Evolutionary conservation across 1,140 invertebrate genomes (phyloP).

Genomic region (Cepaea nemoralis): DNA sequence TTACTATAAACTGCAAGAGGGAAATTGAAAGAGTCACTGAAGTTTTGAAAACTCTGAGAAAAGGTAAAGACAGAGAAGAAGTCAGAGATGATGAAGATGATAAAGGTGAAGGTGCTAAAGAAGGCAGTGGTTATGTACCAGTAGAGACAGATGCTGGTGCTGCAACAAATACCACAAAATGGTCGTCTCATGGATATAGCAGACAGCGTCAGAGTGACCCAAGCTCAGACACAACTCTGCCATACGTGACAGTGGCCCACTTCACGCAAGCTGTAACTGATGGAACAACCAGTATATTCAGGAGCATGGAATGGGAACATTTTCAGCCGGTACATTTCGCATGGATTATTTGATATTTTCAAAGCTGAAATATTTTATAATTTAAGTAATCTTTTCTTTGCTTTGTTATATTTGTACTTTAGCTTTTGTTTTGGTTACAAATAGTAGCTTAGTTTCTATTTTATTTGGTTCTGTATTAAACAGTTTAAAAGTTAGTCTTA

Average conservation of each 20-base stretch:
- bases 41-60: neutral
- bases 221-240: neutral
- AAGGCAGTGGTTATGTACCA: constrained; percentile 2
- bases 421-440: neutral
- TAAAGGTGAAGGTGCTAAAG: neutral
- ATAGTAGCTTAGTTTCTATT: neutral
- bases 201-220: neutral
- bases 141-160: neutral
- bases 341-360: neutral
- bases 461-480: neutral
- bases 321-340: constrained; percentile 15
- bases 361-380: neutral
- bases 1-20: neutral
- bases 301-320: neutral
- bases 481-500: neutral
- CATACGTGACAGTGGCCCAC: neutral
- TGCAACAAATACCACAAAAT: neutral
- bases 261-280: neutral
- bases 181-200: neutral
- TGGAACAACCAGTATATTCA: neutral
- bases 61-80: neutral
- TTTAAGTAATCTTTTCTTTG: neutral
- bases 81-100: neutral
- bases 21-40: neutral
- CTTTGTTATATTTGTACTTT: neutral